A percentile compares a stretch with the other conserved stretches of the same genome.
These are phyloP conservation scores for Aphelenchoides bicaudatus DNA, from an alignment of 2,888 invertebrate genomes.

Conservation along the genomic window DNA sequence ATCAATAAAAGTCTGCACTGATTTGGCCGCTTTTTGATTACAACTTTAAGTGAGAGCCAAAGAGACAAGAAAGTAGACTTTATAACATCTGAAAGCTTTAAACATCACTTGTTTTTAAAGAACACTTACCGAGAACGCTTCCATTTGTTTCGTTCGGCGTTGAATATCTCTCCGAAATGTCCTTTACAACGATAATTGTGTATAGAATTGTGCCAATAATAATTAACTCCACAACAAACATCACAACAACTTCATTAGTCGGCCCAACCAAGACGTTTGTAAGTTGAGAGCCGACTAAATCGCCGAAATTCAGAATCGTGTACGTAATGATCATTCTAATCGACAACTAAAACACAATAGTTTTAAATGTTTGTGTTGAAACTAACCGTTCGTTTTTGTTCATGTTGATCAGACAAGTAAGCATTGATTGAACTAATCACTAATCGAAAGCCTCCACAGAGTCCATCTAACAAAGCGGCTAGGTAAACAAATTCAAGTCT, in stretches of 20 bases:
- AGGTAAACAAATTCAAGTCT: constrained; percentile 36
- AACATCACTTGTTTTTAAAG: not conserved
- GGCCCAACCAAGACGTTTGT: constrained; percentile 25
- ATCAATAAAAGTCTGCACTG: constrained; percentile 43
- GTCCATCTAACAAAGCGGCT: constrained; percentile 32
- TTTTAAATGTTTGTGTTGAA: not conserved
- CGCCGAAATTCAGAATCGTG: constrained; percentile 48
- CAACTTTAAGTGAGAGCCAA: constrained; percentile 39
- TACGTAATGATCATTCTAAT: constrained; percentile 54
- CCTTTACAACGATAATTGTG: not conserved
- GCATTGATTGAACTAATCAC: constrained; percentile 56
- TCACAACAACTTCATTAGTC: constrained; percentile 7
- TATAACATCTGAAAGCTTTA: no score
- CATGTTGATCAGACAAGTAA: constrained; percentile 50
- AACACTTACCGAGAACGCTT: not conserved
- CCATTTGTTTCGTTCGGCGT: not conserved
- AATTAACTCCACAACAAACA: not conserved
- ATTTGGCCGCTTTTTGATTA: constrained; percentile 37
- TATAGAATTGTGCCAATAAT: not conserved
- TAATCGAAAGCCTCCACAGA: constrained; percentile 49
- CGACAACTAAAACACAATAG: constrained; percentile 38
- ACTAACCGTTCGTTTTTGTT: constrained; percentile 42
- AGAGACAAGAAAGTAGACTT: no score
- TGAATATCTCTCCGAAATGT: not conserved
- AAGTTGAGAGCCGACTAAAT: constrained; percentile 39